phyloP scores from a whole-genome alignment of 1,140 invertebrate genomes.

The Drosophila bifasciata region DNA sequence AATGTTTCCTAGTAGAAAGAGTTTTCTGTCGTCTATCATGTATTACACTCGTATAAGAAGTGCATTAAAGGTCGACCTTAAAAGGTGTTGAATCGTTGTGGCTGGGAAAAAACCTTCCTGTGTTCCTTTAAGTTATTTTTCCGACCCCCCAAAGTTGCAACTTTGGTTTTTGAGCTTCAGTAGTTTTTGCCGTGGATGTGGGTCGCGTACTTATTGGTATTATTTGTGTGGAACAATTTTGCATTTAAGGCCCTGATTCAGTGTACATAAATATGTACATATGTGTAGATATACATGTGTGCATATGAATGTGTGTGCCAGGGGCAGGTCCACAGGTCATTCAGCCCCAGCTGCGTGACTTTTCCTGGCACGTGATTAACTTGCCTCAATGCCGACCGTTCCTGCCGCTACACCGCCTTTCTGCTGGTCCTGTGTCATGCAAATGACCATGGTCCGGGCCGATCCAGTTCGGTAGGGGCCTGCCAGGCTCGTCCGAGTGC shows the following conservation, averaged over 20 bases:
- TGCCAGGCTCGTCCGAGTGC: too few relatives aligned
- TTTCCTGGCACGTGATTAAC: conserved; percentile 79
- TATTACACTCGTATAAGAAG: conserved; percentile 6
- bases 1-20: too few relatives aligned
- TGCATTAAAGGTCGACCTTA: not conserved
- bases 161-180: conserved; percentile 49
- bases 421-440: conserved; percentile 26
- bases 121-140: conserved; percentile 18
- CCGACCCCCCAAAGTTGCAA: conserved; percentile 60
- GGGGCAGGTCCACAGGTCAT: too few relatives aligned
- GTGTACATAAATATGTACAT: conserved; percentile 4
- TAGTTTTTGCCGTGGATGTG: not conserved
- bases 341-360: conserved; percentile 59
- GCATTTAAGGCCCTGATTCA: too few relatives aligned
- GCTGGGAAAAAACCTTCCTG: not conserved
- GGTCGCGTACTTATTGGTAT: conserved; percentile 5
- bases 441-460: conserved; percentile 59
- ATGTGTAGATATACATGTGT: not conserved
- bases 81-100: not conserved
- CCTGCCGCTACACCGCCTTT: not conserved
- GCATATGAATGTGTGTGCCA: not conserved
- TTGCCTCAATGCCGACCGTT: conserved; percentile 37
- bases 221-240: conserved; percentile 48
- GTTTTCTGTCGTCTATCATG: conserved; percentile 10
- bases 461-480: too few relatives aligned